Percentiles rank a stretch among this genome's conserved stretches.
Conservation (phyloP, 2,113 vertebrate species). For the Gila orcuttii region DNA sequence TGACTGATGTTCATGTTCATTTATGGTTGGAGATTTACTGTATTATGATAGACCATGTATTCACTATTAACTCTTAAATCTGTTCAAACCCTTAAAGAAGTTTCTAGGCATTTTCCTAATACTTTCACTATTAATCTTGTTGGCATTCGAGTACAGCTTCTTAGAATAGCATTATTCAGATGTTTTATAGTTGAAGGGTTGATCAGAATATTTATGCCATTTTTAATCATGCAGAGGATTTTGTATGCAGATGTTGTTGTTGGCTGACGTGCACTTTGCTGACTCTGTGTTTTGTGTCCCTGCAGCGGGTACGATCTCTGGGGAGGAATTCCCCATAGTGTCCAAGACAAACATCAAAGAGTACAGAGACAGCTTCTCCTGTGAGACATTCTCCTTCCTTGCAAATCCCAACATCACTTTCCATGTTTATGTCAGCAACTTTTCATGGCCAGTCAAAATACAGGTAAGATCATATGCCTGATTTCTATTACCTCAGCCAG, state of each 20-base stretch:
- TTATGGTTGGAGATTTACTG: conserved; percentile 24
- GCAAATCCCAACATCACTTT: conserved; percentile 98
- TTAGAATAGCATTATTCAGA: not conserved
- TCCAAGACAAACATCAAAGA: conserved; percentile 93
- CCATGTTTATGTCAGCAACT: conserved; percentile 98
- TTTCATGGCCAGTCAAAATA: conserved; percentile 98
- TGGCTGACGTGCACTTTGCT: conserved; percentile 9
- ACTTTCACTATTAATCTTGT: not conserved
- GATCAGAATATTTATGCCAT: not conserved
- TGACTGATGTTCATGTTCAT: conserved; percentile 27
- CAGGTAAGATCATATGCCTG: conserved; percentile 81
- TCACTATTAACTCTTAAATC: conserved; percentile 13
- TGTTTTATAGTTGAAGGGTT: not conserved
- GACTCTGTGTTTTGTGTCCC: not conserved
- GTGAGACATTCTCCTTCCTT: conserved; percentile 94
- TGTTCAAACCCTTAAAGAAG: not conserved
- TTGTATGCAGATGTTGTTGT: conserved; percentile 1
- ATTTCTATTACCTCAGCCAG: not conserved
- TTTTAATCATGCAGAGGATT: not conserved
- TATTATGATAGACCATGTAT: not conserved
- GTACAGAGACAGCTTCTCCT: conserved; percentile 94
- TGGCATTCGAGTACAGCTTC: not conserved
- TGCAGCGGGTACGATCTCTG: conserved; percentile 94
- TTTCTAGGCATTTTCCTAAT: not conserved
- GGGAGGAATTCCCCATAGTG: conserved; percentile 92